A percentile compares a stretch with the other conserved stretches of the same genome.
Conservation (phyloP, 2,797 vertebrate species). For the Jordanella pulchra region DNA sequence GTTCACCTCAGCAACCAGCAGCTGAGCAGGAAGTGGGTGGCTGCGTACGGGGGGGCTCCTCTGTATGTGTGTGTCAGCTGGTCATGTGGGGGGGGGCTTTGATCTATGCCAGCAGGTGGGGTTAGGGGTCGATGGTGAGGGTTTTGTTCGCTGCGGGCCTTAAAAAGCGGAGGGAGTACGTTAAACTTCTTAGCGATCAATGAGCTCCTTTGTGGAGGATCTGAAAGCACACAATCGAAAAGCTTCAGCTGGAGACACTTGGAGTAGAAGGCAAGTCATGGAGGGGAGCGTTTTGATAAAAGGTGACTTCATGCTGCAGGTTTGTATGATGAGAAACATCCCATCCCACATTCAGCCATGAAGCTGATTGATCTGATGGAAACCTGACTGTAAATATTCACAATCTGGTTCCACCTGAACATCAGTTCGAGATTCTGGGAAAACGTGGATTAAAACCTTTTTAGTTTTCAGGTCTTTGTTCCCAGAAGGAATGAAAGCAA, state of each 20-base stretch:
- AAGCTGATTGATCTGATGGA: too few species aligned
- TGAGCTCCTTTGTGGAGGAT: conserved; percentile 42
- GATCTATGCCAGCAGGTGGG: conserved; percentile 48
- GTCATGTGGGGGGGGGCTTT: conserved; percentile 43
- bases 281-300: conserved; percentile 30
- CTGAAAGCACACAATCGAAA: conserved; percentile 42
- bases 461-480: too few species aligned
- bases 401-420: too few species aligned
- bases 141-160: conserved; percentile 70
- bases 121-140: conserved; percentile 59
- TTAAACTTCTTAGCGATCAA: conserved; percentile 74
- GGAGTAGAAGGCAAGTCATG: conserved; percentile 25
- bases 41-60: conserved; percentile 60
- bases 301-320: conserved; percentile 10
- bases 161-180: conserved; percentile 67
- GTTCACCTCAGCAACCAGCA: conserved; percentile 70
- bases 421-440: too few species aligned
- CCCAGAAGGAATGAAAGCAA: too few species aligned
- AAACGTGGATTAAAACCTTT: too few species aligned
- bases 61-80: conserved; percentile 61
- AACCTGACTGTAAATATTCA: too few species aligned
- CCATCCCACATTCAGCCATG: too few species aligned
- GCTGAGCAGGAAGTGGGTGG: conserved; percentile 74
- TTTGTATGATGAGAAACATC: not conserved
- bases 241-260: conserved; percentile 26